phyloP scores from a whole-genome alignment of 2,797 vertebrate species.

The Halcyon badia region DNA sequence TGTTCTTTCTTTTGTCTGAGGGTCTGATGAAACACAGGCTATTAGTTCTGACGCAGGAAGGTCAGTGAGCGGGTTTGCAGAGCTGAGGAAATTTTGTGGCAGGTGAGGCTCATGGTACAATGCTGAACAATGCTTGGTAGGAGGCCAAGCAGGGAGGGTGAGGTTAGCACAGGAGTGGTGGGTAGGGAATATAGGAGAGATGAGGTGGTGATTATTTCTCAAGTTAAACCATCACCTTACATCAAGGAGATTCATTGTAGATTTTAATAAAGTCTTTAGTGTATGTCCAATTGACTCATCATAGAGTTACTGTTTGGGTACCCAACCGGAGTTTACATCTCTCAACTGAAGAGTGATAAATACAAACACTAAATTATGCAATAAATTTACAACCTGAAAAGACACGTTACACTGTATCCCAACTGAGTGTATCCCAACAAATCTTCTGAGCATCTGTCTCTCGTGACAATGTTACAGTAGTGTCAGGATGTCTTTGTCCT shows the following conservation, averaged over 20 bases:
- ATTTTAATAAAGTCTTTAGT: neutral
- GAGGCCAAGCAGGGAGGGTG: neutral
- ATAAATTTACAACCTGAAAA: neutral
- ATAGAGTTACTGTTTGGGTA: neutral
- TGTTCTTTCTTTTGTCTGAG: neutral
- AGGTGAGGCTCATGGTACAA: neutral
- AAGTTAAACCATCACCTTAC: neutral
- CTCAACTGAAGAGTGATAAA: neutral
- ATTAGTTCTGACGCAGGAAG: neutral
- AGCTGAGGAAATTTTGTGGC: neutral
- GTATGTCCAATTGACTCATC: neutral
- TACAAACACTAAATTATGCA: neutral
- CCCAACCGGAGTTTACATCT: neutral
- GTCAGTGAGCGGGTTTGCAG: neutral
- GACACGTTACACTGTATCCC: neutral
- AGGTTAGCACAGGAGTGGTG: neutral
- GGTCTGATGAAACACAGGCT: neutral
- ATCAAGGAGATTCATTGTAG: neutral
- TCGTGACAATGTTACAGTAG: accelerated
- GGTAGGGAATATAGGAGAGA: neutral
- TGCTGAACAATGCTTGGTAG: neutral
- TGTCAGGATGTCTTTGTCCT: neutral
- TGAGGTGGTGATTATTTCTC: neutral
- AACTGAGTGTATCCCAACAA: accelerated
- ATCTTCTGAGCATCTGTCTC: neutral